Percentiles rank a stretch among this genome's conserved stretches.
Conservation (phyloP, 2,113 vertebrate species). For the Oncorhynchus tshawytscha region DNA sequence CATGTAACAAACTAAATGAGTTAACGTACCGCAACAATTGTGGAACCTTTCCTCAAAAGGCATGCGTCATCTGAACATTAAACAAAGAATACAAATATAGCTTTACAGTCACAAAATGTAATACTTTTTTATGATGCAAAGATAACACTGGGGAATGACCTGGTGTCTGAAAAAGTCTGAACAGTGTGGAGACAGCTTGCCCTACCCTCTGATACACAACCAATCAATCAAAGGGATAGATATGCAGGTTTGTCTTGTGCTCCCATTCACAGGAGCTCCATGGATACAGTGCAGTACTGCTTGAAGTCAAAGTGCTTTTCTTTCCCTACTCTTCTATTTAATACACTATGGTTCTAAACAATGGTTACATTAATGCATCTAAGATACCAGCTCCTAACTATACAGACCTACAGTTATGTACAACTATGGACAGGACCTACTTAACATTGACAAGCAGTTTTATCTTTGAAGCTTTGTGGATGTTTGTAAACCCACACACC, state of each 20-base stretch:
- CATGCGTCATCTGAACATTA: not conserved
- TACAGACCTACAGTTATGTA: slow-evolving; percentile 13
- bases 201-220: not conserved
- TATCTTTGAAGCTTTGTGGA: slow-evolving; percentile 5
- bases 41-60: slow-evolving; percentile 34
- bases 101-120: slow-evolving; percentile 33
- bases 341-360: slow-evolving; percentile 16
- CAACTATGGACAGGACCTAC: slow-evolving; percentile 21
- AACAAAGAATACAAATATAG: slow-evolving; percentile 6
- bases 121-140: slow-evolving; percentile 26
- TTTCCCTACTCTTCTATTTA: slow-evolving; percentile 24
- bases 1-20: slow-evolving; percentile 14
- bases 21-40: slow-evolving; percentile 26
- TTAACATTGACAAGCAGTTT: slow-evolving; percentile 17
- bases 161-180: not conserved
- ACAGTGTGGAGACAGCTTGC: slow-evolving; percentile 3
- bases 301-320: slow-evolving; percentile 41
- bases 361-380: slow-evolving; percentile 7
- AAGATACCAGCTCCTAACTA: slow-evolving; percentile 28
- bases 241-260: slow-evolving; percentile 11
- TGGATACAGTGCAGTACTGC: not conserved
- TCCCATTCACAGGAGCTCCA: not conserved
- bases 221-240: slow-evolving; percentile 5
- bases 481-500: slow-evolving; percentile 24
- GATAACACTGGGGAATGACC: slow-evolving; percentile 14